A percentile compares a stretch with the other conserved stretches of the same genome.
Evolutionary conservation across 1,140 invertebrate species (phyloP).

Genomic region (Habropoda laboriosa): DNA sequence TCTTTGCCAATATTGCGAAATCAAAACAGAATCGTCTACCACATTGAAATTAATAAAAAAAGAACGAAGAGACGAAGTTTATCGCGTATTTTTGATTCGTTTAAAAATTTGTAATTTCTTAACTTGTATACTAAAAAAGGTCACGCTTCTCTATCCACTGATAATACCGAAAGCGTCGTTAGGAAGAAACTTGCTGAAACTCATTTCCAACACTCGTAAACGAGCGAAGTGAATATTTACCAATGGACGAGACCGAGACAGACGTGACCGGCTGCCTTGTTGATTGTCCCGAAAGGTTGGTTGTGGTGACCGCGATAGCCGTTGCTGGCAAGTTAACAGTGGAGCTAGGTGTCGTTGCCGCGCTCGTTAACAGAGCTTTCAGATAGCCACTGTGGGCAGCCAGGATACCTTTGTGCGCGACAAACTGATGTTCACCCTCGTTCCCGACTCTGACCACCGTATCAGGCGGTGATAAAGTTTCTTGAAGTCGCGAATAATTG

Average conservation of each 20-base stretch:
- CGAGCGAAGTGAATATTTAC: constrained; percentile 69
- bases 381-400: constrained; percentile 87
- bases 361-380: constrained; percentile 65
- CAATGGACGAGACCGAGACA: constrained; percentile 78
- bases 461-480: constrained; percentile 82
- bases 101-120: too few relatives aligned
- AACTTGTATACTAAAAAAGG: too few relatives aligned
- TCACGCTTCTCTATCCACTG: too few relatives aligned
- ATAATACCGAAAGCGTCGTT: too few relatives aligned
- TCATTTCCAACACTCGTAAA: too few relatives aligned
- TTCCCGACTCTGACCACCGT: constrained; percentile 86
- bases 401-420: constrained; percentile 86
- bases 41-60: too few relatives aligned
- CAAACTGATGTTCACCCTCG: constrained; percentile 84
- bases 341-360: constrained; percentile 34
- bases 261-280: constrained; percentile 69
- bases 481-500: constrained; percentile 72
- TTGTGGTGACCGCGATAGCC: constrained; percentile 33
- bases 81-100: too few relatives aligned
- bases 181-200: too few relatives aligned
- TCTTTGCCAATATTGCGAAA: too few relatives aligned
- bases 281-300: constrained; percentile 34
- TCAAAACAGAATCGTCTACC: too few relatives aligned
- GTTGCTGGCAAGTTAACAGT: constrained; percentile 22
- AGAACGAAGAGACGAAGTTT: too few relatives aligned